A percentile compares a stretch with the other conserved stretches of the same genome.
Conservation (phyloP, 2,888 invertebrate species). For the Scrobipalpa costella region DNA sequence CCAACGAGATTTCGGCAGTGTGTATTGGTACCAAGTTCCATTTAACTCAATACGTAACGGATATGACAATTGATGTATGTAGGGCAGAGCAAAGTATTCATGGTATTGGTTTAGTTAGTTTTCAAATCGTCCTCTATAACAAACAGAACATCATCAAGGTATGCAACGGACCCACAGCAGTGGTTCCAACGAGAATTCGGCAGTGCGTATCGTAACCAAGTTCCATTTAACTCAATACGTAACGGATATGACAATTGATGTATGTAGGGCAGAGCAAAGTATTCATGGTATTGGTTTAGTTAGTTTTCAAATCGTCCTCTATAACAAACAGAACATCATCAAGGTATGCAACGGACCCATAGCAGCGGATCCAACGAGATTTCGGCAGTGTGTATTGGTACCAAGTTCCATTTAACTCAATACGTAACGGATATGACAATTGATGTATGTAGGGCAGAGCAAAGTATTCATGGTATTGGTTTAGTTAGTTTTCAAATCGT, state of each 20-base stretch:
- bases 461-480: too few species aligned
- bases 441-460: too few species aligned
- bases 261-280: too few species aligned
- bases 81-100: too few species aligned
- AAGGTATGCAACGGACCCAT: background rate
- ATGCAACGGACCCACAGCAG: background rate
- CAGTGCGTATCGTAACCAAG: background rate
- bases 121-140: too few species aligned
- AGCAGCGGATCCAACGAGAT: background rate
- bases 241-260: too few species aligned
- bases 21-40: background rate
- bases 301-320: too few species aligned
- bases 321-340: background rate
- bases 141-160: background rate
- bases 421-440: too few species aligned
- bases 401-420: background rate
- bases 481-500: too few species aligned
- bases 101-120: too few species aligned
- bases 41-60: background rate
- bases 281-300: too few species aligned
- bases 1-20: background rate
- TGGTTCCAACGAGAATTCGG: background rate
- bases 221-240: background rate
- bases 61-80: too few species aligned
- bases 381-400: background rate